phyloP scores from a whole-genome alignment of 2,113 vertebrate species.

The Nannobrachium achirus region DNA sequence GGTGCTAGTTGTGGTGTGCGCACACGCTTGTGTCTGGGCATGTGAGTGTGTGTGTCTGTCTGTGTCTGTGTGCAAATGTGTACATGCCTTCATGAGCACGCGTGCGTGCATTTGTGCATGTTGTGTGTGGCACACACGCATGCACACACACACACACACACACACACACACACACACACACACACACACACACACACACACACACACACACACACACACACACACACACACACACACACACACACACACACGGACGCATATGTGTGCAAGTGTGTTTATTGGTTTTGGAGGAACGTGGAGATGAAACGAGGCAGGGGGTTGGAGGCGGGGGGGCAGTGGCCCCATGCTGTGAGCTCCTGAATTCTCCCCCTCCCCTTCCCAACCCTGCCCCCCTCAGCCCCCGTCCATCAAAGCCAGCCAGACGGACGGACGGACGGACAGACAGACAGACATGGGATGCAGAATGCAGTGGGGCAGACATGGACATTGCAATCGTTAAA shows the following conservation, averaged over 20 bases:
- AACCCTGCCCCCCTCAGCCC: background rate
- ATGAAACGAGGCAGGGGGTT: background rate
- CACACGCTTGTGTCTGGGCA: background rate
- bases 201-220: too few relatives aligned
- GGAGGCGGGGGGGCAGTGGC: background rate
- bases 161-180: too few relatives aligned
- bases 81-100: too few relatives aligned
- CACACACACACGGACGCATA: too few relatives aligned
- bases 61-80: background rate
- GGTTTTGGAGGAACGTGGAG: background rate
- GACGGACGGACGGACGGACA: too few relatives aligned
- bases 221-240: too few relatives aligned
- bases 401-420: background rate
- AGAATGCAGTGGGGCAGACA: background rate
- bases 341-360: background rate
- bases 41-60: background rate
- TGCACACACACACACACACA: too few relatives aligned
- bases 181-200: too few relatives aligned
- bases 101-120: background rate
- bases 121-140: background rate
- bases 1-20: background rate
- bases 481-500: background rate
- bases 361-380: background rate
- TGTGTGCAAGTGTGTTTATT: background rate
- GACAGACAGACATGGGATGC: too few relatives aligned